phyloP scores from a whole-genome alignment of 1,140 invertebrate genomes.

The Trialeurodes vaporariorum region DNA sequence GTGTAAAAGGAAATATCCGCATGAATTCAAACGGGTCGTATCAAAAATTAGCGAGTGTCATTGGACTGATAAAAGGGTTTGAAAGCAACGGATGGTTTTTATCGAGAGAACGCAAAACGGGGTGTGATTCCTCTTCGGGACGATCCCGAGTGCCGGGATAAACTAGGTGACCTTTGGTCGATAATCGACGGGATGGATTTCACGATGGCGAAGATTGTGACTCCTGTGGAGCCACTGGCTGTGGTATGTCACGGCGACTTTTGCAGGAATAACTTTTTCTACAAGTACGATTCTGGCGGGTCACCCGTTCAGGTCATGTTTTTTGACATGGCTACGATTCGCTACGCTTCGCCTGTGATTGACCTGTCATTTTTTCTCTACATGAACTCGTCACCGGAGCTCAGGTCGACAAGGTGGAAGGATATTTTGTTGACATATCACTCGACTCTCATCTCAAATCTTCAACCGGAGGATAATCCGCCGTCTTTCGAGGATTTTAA shows the following conservation, averaged over 20 bases:
- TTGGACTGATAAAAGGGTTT: constrained; percentile 3
- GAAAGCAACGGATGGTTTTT: constrained; percentile 3
- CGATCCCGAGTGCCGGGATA: not conserved
- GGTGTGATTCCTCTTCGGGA: not conserved
- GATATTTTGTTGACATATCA: constrained; percentile 31
- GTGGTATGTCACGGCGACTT: constrained; percentile 40
- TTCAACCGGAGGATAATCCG: not conserved
- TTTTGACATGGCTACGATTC: constrained; percentile 33
- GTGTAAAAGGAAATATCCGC: constrained; percentile 24
- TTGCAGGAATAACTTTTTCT: constrained; percentile 42
- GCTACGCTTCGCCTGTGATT: constrained; percentile 30
- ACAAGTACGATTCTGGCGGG: constrained; percentile 27
- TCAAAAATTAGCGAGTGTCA: not conserved
- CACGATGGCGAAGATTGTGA: not conserved
- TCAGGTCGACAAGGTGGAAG: constrained; percentile 23
- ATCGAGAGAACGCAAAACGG: not conserved
- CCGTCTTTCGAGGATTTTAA: constrained; percentile 27
- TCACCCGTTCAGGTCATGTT: constrained; percentile 26
- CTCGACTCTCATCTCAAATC: constrained; percentile 6
- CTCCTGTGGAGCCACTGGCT: constrained; percentile 29
- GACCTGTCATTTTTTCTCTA: constrained; percentile 36
- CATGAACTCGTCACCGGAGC: constrained; percentile 24
- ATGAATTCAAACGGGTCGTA: constrained; percentile 12
- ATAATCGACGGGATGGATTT: not conserved
- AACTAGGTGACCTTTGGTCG: not conserved